phyloP scores from a whole-genome alignment of 2,113 vertebrate genomes.

The Condylura cristata region DNA sequence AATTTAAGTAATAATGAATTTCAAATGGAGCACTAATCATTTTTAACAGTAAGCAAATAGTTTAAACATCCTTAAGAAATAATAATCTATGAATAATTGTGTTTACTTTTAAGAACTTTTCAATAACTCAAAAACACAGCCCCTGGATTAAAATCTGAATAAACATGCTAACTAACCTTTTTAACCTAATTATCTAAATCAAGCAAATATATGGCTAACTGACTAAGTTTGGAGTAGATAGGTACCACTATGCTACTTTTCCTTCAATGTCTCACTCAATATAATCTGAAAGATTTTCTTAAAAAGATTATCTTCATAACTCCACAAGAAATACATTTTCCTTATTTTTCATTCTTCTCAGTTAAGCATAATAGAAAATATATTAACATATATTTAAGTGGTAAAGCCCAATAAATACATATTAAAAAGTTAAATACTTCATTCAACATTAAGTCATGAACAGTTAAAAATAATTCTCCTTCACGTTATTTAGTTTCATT shows the following conservation, averaged over 20 bases:
- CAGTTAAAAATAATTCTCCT: background rate
- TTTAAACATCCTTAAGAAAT: slow-evolving; percentile 27
- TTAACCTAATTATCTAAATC: background rate
- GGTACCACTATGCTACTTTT: background rate
- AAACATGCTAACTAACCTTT: slow-evolving; percentile 13
- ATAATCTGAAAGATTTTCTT: background rate
- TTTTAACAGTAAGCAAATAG: background rate
- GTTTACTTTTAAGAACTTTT: slow-evolving; percentile 9
- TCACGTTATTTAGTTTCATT: background rate
- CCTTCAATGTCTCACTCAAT: background rate
- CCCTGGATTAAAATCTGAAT: background rate
- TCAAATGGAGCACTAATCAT: background rate
- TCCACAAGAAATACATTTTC: background rate
- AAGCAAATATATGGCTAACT: background rate
- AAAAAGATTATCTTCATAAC: slow-evolving; percentile 3
- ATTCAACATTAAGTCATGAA: background rate
- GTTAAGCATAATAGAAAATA: background rate
- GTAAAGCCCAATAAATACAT: background rate
- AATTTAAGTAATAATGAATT: slow-evolving; percentile 42
- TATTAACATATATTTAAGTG: background rate
- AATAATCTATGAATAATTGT: background rate
- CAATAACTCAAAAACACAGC: background rate
- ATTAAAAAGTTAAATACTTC: slow-evolving; percentile 44
- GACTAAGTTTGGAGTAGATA: background rate
- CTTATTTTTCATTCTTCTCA: background rate